Percentiles rank a stretch among this genome's conserved stretches.
These are phyloP conservation scores for Drosophila anomelani DNA, from an alignment of 2,888 invertebrate genomes.

Conservation along the genomic window DNA sequence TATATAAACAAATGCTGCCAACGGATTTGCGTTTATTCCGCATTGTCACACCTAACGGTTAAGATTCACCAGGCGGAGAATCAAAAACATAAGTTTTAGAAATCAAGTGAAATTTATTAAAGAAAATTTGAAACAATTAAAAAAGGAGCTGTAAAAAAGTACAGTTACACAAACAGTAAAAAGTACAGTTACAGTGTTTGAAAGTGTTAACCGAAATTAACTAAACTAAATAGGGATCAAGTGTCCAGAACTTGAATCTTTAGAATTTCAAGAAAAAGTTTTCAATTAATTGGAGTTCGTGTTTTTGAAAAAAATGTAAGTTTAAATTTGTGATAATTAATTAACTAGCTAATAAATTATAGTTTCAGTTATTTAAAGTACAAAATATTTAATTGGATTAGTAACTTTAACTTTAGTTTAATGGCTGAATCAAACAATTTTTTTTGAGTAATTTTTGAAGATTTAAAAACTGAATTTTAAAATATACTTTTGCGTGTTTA, in stretches of 20 bases:
- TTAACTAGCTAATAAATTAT: not conserved
- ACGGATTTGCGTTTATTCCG: constrained; percentile 77
- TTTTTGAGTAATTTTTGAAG: too few relatives aligned
- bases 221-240: not conserved
- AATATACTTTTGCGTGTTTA: not conserved
- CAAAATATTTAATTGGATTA: too few relatives aligned
- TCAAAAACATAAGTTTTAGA: constrained; percentile 1
- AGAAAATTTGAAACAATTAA: not conserved
- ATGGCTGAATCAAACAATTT: too few relatives aligned
- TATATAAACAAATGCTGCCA: constrained; percentile 73
- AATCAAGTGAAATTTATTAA: not conserved
- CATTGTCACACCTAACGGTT: constrained; percentile 68
- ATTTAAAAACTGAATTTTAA: not conserved
- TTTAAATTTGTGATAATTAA: not conserved
- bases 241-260: constrained; percentile 1
- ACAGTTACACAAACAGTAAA: constrained; percentile 43
- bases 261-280: not conserved
- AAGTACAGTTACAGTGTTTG: constrained; percentile 39
- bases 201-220: constrained; percentile 13
- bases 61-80: constrained; percentile 40
- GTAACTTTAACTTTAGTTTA: too few relatives aligned
- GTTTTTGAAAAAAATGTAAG: constrained; percentile 4
- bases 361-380: not conserved
- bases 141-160: constrained; percentile 30
- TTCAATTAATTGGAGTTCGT: not conserved